Evolutionary conservation across 2,113 vertebrate genomes (phyloP).

Genomic region (Syrrhaptes paradoxus): DNA sequence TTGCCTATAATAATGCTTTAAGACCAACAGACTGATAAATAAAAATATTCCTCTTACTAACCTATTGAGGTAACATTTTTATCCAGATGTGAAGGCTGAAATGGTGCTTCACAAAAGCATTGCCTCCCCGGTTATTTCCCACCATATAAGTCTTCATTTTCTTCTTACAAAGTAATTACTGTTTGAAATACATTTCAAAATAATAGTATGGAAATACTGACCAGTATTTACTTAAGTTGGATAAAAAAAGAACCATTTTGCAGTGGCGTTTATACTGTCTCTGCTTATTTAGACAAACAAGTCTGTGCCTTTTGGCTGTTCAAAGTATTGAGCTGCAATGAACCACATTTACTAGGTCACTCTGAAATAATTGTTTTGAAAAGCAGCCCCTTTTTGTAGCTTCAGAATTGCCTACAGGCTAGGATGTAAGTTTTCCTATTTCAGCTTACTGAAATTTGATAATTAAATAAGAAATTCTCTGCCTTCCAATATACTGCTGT

Average conservation of each 20-base stretch:
- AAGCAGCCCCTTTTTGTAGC: neutral
- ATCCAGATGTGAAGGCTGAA: neutral
- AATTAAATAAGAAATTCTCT: constrained; percentile 14
- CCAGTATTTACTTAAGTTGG: neutral
- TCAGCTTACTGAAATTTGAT: constrained; percentile 7
- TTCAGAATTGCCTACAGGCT: constrained; percentile 27
- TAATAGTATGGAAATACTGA: neutral
- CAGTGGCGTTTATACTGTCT: neutral
- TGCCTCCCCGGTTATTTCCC: neutral
- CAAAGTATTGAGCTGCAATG: constrained; percentile 49
- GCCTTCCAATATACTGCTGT: neutral
- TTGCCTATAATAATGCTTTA: neutral
- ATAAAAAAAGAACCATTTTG: neutral
- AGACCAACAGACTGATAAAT: neutral
- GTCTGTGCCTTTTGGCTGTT: constrained; percentile 40
- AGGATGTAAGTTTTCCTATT: neutral
- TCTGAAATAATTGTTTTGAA: constrained; percentile 69
- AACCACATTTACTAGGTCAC: constrained; percentile 57
- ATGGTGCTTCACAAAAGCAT: neutral
- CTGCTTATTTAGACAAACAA: constrained; percentile 49
- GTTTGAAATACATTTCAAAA: neutral
- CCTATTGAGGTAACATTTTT: neutral
- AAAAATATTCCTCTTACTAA: neutral
- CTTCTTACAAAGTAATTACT: neutral
- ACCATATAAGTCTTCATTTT: neutral